phyloP scores from a whole-genome alignment of 2,797 vertebrate genomes.

The Cryptoblepharus egeriae region DNA sequence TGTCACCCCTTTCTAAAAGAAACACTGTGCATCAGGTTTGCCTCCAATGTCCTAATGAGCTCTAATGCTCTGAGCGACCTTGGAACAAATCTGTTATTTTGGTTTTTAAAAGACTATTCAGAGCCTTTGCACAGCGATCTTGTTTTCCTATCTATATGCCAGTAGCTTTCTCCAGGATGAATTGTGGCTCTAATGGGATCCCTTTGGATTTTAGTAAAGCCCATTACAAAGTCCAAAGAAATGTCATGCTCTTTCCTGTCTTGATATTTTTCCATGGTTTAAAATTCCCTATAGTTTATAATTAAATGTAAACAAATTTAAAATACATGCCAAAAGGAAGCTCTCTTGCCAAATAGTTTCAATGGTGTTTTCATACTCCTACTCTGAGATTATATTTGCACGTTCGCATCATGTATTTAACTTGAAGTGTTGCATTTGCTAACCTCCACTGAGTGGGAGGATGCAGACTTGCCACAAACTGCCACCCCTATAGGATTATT shows the following conservation, averaged over 20 bases:
- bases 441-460: neutral
- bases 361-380: neutral
- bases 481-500: neutral
- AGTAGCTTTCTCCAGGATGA: neutral
- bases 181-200: slow-evolving; percentile 14
- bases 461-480: neutral
- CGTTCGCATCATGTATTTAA: neutral
- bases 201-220: neutral
- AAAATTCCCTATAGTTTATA: neutral
- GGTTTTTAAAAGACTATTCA: neutral
- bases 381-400: neutral
- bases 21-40: neutral
- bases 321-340: neutral
- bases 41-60: neutral
- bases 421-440: neutral
- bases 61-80: neutral
- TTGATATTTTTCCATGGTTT: neutral
- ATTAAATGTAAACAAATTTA: slow-evolving; percentile 5
- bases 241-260: neutral
- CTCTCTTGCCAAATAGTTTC: neutral
- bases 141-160: slow-evolving; percentile 11
- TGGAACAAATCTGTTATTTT: slow-evolving; percentile 1
- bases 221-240: neutral
- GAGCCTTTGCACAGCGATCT: neutral
- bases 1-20: neutral